Conservation (phyloP, 2,888 invertebrate species). For the Nemotelus nigrinus region DNA sequence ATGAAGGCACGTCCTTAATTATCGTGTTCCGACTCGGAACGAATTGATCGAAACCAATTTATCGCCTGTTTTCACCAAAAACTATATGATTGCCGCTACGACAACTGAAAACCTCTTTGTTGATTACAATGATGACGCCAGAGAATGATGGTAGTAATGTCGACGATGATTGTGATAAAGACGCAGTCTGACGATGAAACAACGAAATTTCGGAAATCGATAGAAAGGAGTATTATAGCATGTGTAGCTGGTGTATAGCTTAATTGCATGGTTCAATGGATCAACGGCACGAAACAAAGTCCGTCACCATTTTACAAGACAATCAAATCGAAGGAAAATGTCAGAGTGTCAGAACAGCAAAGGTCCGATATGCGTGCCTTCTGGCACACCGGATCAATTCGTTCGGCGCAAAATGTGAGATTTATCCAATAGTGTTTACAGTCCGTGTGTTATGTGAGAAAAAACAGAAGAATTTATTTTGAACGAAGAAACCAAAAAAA, state of each 20-base stretch:
- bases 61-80: slow-evolving; percentile 27
- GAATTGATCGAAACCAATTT: slow-evolving; percentile 46
- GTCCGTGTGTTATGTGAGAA: slow-evolving; percentile 5
- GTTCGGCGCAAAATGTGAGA: slow-evolving; percentile 6
- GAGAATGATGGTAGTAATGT: not conserved
- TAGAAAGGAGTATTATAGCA: not conserved
- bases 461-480: slow-evolving; percentile 4
- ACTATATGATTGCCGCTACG: not conserved
- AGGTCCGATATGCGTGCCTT: slow-evolving; percentile 28
- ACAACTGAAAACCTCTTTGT: not conserved
- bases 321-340: no score
- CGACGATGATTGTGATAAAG: not conserved
- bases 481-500: not conserved
- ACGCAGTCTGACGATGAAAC: not conserved
- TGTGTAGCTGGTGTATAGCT: not conserved
- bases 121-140: not conserved
- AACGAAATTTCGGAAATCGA: not conserved
- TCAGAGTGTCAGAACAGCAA: not conserved
- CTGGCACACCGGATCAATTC: slow-evolving; percentile 20
- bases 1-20: slow-evolving; percentile 51
- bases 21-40: slow-evolving; percentile 48
- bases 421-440: slow-evolving; percentile 2
- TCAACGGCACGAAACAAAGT: not conserved
- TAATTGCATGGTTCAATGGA: not conserved
- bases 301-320: no score